Evolutionary conservation across 2,888 invertebrate species (phyloP), one percentile per base, ranked within the genome.

Genomic region (Drosophila ustulata): DNA sequence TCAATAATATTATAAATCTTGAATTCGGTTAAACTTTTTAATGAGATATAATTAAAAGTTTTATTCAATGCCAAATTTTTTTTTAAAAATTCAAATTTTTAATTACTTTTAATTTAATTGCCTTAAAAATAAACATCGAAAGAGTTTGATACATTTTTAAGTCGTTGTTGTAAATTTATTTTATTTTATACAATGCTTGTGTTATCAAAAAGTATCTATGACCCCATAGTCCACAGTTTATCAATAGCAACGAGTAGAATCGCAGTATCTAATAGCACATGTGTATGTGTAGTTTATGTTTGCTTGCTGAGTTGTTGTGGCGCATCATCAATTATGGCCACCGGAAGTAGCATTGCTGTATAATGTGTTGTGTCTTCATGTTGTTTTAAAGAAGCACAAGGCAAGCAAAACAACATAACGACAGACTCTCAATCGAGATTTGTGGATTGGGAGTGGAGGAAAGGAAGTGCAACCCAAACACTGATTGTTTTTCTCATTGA

Each of bases 311-410:
- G 49, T 58, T 59, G 49, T 46, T 78, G 55, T 51, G 78, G 65
- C 71, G 66, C 66, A 81, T 87, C 85, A 85, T 85, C 85, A 85
- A 85, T 85, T 89, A 89, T 89, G 81, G 76, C 76, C 53, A 84
- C 68, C 89, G 89, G 85, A 85, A 87, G 89, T 72, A 53, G 68
- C 69, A 78, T 81, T 78, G 68, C 73, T 81, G 74, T 88, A 18
- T 18, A 18, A 63, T 66, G 56, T 62, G 51, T 63, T 66, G 75
- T 72, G 70, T 79, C 72, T 75, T 73, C 62, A 76, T 79, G 75
- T 82, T 80, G 80, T 70, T 87, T 72, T 59, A 66, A 78, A 72
- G 67, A 69, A 72, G 30, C 52, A 50, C 61, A 77, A 67, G 37
- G 56, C 41, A 30, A 55, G 8, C 32, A 53, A 45, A 11, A 23